A percentile compares a stretch with the other conserved stretches of the same genome.
Evolutionary conservation across 1,140 invertebrate genomes (phyloP).

Genomic region (Lepidotrigona ventralis): DNA sequence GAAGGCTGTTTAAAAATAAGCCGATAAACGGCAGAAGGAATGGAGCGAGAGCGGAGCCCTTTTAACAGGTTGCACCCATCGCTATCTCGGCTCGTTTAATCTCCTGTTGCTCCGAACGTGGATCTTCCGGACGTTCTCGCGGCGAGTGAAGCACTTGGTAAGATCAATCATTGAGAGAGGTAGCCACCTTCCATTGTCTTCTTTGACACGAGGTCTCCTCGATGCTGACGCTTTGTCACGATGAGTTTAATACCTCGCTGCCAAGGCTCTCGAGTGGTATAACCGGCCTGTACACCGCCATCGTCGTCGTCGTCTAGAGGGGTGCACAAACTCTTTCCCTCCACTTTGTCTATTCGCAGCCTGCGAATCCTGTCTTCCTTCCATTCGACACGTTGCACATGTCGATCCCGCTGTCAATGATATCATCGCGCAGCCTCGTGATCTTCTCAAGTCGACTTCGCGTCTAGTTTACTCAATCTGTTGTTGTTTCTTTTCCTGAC

Average conservation of each 20-base stretch:
- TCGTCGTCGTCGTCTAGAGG: not conserved
- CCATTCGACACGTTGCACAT: too few species aligned
- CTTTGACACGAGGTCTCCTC: slow-evolving; percentile 64
- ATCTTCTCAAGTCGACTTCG: too few species aligned
- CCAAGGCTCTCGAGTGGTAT: slow-evolving; percentile 8
- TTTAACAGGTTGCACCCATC: slow-evolving; percentile 40
- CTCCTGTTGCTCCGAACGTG: slow-evolving; percentile 55
- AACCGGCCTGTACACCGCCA: not conserved
- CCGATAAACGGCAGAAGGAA: not conserved
- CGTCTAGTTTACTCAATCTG: too few species aligned
- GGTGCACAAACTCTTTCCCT: slow-evolving; percentile 11
- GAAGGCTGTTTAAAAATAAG: not conserved
- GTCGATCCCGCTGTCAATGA: too few species aligned
- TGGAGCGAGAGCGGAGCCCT: not conserved
- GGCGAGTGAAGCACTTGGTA: slow-evolving; percentile 55
- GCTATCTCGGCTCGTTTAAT: slow-evolving; percentile 56
- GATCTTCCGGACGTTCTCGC: slow-evolving; percentile 40
- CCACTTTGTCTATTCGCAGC: too few species aligned
- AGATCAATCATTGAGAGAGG: slow-evolving; percentile 70
- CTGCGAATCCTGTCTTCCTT: not conserved
- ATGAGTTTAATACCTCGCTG: slow-evolving; percentile 48
- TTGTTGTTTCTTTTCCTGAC: too few species aligned
- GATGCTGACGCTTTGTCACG: slow-evolving; percentile 64
- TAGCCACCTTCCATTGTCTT: slow-evolving; percentile 68
- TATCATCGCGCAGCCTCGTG: too few species aligned